Base-by-base conservation (phyloP, 2,113 vertebrate species). In the Ailuropoda melanoleuca region DNA sequence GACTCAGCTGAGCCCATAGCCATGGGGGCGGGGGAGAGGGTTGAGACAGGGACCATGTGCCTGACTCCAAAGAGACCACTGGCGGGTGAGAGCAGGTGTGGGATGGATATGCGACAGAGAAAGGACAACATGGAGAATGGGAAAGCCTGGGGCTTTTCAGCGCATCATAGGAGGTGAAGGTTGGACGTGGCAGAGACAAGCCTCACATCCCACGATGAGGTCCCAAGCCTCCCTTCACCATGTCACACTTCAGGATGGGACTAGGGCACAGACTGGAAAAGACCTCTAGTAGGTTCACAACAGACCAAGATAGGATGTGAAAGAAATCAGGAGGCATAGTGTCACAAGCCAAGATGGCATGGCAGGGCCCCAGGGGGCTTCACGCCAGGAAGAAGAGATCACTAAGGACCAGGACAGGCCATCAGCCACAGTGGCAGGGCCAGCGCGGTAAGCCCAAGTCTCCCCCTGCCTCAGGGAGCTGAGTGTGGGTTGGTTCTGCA, bases 391-490 rank as follows among this genome's bases (percentile, higher is more conserved):
- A n/a, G 91, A 43, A 37, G 43, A 66, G 39, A 46, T 6, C 39
- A 0, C 34, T 12, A 11, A 86, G 90, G 34, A 29, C 31, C 10
- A 53, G 39, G 9, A 48, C 1, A 3, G 46, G 26, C 23, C 21
- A 1, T 48, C 62, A 50, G 4, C 14, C n/a, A 56, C 21, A 14
- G 39, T 18, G 24, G 53, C 39, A 26, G 29, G 17, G 29, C 12
- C 29, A 50, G 39, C 0, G 3, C 0, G 0, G 46, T 0, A 10
- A 53, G 39, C 77, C 53, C 0, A 0, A 6, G 31, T 23, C 24
- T 7, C 29, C 31, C 18, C 34, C 24, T 1, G 1, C 26, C n/a
- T 39, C 14, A 15, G 60, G 39, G 6, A 12, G 46, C 88, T 48
- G 70, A 39, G 37, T 34, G 34, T 8, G 48, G 18, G 43, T 43